Percentiles rank a stretch among this genome's conserved stretches.
Conservation (phyloP, 2,797 vertebrate species). For the Eurystomus glaucurus region DNA sequence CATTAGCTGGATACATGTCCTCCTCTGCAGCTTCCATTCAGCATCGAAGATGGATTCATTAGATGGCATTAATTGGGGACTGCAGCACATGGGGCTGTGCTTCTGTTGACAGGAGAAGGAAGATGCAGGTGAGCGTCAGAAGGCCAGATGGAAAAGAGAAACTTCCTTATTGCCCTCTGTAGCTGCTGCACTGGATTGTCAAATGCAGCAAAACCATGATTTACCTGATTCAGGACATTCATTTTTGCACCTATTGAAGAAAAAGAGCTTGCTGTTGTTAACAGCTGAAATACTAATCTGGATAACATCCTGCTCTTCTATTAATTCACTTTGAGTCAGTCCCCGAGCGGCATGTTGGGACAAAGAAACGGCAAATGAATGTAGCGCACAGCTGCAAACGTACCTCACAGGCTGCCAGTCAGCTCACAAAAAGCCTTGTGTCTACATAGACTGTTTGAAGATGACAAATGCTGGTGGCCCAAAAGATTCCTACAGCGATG, state of each 20-base stretch:
- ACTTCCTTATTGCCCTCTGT: background rate
- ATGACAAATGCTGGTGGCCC: background rate
- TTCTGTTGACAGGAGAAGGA: background rate
- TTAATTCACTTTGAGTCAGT: background rate
- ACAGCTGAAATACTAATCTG: background rate
- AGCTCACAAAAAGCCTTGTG: slow-evolving; percentile 46
- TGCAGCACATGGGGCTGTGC: background rate
- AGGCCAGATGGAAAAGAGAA: background rate
- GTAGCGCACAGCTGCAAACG: background rate
- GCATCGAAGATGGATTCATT: background rate
- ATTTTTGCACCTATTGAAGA: background rate
- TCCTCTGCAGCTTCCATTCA: background rate
- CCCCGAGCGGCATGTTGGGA: accelerated
- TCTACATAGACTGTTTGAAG: slow-evolving; percentile 1
- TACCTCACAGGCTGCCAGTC: background rate
- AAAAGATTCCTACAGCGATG: background rate
- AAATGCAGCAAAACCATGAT: accelerated
- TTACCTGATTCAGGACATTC: background rate
- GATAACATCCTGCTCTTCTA: background rate
- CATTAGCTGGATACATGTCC: background rate
- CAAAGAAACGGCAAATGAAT: background rate
- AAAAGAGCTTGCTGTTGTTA: background rate
- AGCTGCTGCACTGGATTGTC: background rate
- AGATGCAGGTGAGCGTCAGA: background rate
- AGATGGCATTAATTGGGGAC: background rate